phyloP scores from a whole-genome alignment of 2,797 vertebrate genomes.

The Pangasius larnaudii region DNA sequence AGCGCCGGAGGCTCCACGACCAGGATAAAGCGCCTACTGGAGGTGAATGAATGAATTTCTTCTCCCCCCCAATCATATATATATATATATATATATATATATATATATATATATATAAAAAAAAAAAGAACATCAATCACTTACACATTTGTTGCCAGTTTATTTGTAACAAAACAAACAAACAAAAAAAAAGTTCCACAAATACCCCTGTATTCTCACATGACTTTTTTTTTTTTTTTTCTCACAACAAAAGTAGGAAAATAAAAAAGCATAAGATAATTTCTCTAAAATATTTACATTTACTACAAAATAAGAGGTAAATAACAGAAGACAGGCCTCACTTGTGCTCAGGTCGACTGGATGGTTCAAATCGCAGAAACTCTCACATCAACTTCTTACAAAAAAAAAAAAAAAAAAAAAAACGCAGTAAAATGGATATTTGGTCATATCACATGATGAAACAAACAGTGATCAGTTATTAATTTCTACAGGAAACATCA shows the following conservation, averaged over 20 bases:
- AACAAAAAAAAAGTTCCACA: conserved; percentile 65
- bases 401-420: not conserved
- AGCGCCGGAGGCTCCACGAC: not conserved
- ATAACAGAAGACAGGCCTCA: conserved; percentile 47
- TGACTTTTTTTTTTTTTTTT: conserved; percentile 46
- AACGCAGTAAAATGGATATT: conserved; percentile 49
- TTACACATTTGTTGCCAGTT: conserved; percentile 48
- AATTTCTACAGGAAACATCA: conserved; percentile 62
- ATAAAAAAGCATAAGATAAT: conserved; percentile 57
- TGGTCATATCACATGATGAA: conserved; percentile 51
- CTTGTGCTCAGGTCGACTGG: conserved; percentile 54
- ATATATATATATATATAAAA: too few relatives aligned
- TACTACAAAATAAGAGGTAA: conserved; percentile 62
- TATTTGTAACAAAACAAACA: conserved; percentile 57
- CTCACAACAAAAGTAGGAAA: conserved; percentile 60
- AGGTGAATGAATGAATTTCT: not conserved
- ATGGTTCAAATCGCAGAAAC: conserved; percentile 49
- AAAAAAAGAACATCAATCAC: not conserved
- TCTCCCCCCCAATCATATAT: too few relatives aligned
- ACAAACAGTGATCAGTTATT: conserved; percentile 18
- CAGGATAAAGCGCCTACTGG: not conserved
- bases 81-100: too few relatives aligned
- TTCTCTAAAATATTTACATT: conserved; percentile 63
- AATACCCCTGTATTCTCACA: conserved; percentile 56
- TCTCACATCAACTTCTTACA: conserved; percentile 38